phyloP scores from a whole-genome alignment of 2,113 vertebrate species.

The Sarotherodon lohbergeri region DNA sequence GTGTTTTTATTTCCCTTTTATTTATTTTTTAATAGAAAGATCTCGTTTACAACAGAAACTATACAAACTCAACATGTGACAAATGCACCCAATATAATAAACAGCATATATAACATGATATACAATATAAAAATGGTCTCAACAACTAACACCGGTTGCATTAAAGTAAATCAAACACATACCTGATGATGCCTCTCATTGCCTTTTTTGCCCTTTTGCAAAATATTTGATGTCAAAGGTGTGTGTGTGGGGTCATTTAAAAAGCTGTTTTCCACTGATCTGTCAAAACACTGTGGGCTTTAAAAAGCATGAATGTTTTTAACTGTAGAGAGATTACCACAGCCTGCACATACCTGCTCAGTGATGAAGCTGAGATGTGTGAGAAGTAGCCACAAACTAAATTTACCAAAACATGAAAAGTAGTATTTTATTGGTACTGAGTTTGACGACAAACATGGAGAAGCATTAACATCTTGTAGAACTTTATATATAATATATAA shows the following conservation, averaged over 20 bases:
- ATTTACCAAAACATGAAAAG: not conserved
- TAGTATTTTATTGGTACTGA: not conserved
- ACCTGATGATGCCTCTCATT: not conserved
- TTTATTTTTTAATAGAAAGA: not conserved
- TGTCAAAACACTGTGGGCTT: not conserved
- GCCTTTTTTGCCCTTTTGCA: not conserved
- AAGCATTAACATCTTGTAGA: not conserved
- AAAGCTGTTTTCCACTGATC: not conserved
- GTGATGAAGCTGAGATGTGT: not conserved
- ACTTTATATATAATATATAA: not conserved
- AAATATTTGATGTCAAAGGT: not conserved
- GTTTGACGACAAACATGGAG: not conserved
- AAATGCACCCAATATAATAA: not conserved
- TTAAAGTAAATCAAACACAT: not conserved
- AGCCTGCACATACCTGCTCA: not conserved
- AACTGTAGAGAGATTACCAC: not conserved
- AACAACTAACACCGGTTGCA: not conserved
- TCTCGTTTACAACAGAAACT: too few species aligned
- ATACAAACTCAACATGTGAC: not conserved
- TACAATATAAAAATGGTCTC: not conserved
- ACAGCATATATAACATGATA: accelerated
- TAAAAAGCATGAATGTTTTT: not conserved
- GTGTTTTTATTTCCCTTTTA: not conserved
- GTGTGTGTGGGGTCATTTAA: not conserved
- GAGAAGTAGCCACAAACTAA: accelerated